These are phyloP conservation scores for Muntiacus muntjak DNA, from an alignment of 2,113 vertebrate genomes.

Conservation along the genomic window DNA sequence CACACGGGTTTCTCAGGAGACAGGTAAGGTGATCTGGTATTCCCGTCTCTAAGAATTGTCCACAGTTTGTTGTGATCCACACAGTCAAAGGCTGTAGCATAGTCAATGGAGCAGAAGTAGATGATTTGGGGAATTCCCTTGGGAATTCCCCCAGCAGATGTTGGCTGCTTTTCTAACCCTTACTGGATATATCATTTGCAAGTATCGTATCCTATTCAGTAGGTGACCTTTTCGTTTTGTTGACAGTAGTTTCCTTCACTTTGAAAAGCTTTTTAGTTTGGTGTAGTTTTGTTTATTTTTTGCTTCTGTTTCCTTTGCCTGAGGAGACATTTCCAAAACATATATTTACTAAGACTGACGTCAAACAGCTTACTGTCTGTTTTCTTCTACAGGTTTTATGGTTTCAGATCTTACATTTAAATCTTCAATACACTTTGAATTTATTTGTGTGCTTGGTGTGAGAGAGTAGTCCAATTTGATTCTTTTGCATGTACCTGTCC, in stretches of 20 bases:
- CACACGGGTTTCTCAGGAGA: background rate
- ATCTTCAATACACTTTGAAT: background rate
- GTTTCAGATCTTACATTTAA: background rate
- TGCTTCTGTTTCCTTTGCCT: background rate
- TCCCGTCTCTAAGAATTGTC: background rate
- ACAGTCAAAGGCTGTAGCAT: background rate
- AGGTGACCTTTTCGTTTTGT: background rate
- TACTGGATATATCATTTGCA: background rate
- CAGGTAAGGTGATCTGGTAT: background rate
- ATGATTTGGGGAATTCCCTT: background rate
- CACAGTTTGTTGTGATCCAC: background rate
- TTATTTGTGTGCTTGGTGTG: background rate
- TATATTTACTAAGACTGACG: background rate
- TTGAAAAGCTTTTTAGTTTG: background rate
- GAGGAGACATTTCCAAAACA: background rate
- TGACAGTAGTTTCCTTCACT: background rate
- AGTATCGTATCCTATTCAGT: background rate
- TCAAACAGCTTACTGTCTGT: background rate
- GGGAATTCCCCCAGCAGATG: background rate
- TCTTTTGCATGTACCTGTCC: background rate
- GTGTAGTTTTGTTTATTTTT: background rate
- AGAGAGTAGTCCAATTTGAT: background rate
- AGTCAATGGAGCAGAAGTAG: background rate
- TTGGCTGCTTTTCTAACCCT: background rate
- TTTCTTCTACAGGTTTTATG: background rate